Percentiles rank a stretch among this genome's conserved stretches.
These are phyloP conservation scores for Dolichomitus sp. DNA, from an alignment of 2,888 invertebrate species.

Conservation along the genomic window DNA sequence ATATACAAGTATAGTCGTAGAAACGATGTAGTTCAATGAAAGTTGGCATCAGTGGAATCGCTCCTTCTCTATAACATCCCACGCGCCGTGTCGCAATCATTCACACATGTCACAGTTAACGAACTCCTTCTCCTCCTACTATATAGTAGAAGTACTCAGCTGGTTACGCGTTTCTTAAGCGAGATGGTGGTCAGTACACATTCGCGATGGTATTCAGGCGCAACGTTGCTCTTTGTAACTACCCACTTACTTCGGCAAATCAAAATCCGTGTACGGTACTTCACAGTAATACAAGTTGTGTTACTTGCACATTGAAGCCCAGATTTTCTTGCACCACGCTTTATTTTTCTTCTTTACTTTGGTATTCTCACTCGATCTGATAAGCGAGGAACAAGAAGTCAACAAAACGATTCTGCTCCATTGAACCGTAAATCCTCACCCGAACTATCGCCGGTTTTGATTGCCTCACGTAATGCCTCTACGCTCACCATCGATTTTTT, in stretches of 20 bases:
- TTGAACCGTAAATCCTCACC: no score
- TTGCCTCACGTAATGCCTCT: no score
- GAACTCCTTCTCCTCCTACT: background rate
- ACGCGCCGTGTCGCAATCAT: slow-evolving; percentile 22
- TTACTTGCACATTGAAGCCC: no score
- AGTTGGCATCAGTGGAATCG: background rate
- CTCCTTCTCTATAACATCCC: background rate
- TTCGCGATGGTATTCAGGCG: slow-evolving; percentile 12
- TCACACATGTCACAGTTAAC: slow-evolving; percentile 35
- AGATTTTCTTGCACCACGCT: no score
- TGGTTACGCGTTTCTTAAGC: background rate
- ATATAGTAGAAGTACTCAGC: background rate
- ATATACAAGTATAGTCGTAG: background rate
- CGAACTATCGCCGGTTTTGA: no score
- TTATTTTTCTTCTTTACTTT: no score
- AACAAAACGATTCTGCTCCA: no score
- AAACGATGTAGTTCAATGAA: slow-evolving; percentile 4
- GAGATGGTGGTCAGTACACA: background rate
- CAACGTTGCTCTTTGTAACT: background rate
- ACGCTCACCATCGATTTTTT: no score
- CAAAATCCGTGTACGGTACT: slow-evolving; percentile 9
- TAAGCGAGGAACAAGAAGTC: no score
- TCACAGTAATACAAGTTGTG: background rate
- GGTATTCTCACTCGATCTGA: no score
- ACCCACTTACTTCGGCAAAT: slow-evolving; percentile 19